A percentile compares a stretch with the other conserved stretches of the same genome.
Evolutionary conservation across 2,113 vertebrate genomes (phyloP).

Genomic region (Brachirus orientalis): DNA sequence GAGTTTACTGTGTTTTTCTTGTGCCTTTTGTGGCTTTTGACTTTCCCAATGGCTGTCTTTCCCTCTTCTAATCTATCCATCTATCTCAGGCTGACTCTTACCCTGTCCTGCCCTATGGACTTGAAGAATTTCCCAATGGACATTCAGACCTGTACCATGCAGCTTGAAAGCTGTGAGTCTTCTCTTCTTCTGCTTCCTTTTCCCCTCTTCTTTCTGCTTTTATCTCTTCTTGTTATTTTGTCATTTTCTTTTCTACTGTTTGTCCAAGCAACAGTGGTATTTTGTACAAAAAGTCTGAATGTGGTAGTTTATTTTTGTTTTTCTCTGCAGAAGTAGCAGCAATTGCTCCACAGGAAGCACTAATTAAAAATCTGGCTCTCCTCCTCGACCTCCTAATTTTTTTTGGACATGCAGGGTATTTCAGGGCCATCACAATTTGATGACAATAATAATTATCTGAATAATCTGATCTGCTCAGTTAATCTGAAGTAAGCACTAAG

Average conservation of each 20-base stretch:
- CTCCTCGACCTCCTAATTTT: no score
- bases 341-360: no score
- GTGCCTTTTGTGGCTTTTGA: slow-evolving; percentile 38
- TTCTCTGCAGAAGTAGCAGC: no score
- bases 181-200: slow-evolving; percentile 44
- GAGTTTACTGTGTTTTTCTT: slow-evolving; percentile 36
- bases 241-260: slow-evolving; percentile 14
- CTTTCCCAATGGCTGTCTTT: slow-evolving; percentile 37
- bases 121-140: slow-evolving; percentile 98
- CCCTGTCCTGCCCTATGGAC: slow-evolving; percentile 95
- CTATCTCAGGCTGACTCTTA: slow-evolving; percentile 87
- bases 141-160: slow-evolving; percentile 95
- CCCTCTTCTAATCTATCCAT: slow-evolving; percentile 64
- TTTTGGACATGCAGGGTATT: no score
- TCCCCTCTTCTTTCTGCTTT: slow-evolving; percentile 3
- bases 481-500: no score
- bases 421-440: no score
- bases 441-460: no score
- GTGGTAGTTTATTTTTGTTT: no score
- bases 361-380: no score
- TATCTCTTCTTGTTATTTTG: slow-evolving; percentile 1
- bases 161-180: slow-evolving; percentile 96
- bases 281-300: no score
- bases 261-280: background rate
- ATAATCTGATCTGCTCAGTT: no score